Base-by-base conservation (phyloP, 2,797 vertebrate genomes). In the Hoplostethus mediterraneus region DNA sequence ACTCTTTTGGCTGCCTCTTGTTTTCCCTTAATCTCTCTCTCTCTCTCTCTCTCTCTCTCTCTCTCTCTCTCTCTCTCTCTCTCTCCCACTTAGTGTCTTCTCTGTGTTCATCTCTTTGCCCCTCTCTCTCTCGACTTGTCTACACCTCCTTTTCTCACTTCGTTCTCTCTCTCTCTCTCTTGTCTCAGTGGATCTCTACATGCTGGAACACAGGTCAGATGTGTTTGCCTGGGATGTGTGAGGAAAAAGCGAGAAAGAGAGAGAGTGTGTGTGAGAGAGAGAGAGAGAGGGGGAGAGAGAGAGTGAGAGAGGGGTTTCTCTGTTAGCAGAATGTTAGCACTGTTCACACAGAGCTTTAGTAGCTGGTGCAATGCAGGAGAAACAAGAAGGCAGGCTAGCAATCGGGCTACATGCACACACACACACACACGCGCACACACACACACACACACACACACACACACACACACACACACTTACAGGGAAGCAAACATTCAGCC, bases 281-380 rank as follows among this genome's bases (percentile, higher is more conserved):
- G n/a, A 40, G 47, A 40, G 47, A 13, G 30, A 36, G 61, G 48
- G 54, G n/a, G 17, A 49, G 31, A 49, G 17, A 25, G 11, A 56
- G 33, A 47, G 57, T 38, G 61, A 14, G 16, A 36, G 40, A 42
- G 67, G 67, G 55, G 57, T 54, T 80, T 75, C 60, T 76, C 55
- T 76, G 63, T 75, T 73, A 3, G 16, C 38, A 53, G 67, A 66
- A 66, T 53, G 70, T 73, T 73, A 63, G 64, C 48, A 10, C 1
- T 0, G 0, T 81, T 88, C 77, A 75, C 56, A 67, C 81, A 74
- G 68, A 68, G 88, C 81, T 70, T 71, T 73, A 66, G 75, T 52
- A 84, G 12, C 67, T 92, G 85, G 93, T 93, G 94, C 89, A 93
- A 83, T 93, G 92, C 93, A 89, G 93, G 78, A 87, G 80, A 68